These are phyloP conservation scores for Acrocyrtus sp. DNA, from an alignment of 2,888 invertebrate genomes.

Conservation along the genomic window DNA sequence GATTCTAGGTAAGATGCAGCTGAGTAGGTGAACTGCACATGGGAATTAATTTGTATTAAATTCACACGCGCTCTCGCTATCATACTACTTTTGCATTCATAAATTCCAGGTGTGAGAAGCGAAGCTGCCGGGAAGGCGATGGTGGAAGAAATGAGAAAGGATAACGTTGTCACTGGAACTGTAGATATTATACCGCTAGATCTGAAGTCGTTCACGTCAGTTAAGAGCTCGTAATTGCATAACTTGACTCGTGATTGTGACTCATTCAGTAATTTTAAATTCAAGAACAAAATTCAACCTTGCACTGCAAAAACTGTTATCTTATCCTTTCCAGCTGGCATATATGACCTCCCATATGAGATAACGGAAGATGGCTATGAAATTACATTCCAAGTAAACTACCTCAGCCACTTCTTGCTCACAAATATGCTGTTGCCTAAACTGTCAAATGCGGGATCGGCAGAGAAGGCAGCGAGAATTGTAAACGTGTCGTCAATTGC, in stretches of 20 bases:
- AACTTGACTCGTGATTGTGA: too few relatives aligned
- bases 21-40: too few relatives aligned
- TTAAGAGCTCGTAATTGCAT: too few relatives aligned
- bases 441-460: constrained; percentile 73
- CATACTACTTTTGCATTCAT: too few relatives aligned
- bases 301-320: not conserved
- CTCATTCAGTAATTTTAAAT: too few relatives aligned
- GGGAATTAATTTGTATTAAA: too few relatives aligned
- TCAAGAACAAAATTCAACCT: not conserved
- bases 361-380: constrained; percentile 86
- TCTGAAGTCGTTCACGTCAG: constrained; percentile 79
- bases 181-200: constrained; percentile 78
- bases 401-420: constrained; percentile 85
- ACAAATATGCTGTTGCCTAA: constrained; percentile 83
- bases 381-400: constrained; percentile 88
- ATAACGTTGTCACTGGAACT: constrained; percentile 71
- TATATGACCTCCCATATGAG: constrained; percentile 86
- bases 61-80: not conserved
- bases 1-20: constrained; percentile 74
- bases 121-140: constrained; percentile 70
- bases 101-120: constrained; percentile 75
- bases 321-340: constrained; percentile 74
- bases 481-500: constrained; percentile 89
- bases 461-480: constrained; percentile 73
- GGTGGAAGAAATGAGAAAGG: constrained; percentile 67